A percentile compares a stretch with the other conserved stretches of the same genome.
Evolutionary conservation across 2,888 invertebrate species (phyloP).

Genomic region (Leptopterna dolabrata): DNA sequence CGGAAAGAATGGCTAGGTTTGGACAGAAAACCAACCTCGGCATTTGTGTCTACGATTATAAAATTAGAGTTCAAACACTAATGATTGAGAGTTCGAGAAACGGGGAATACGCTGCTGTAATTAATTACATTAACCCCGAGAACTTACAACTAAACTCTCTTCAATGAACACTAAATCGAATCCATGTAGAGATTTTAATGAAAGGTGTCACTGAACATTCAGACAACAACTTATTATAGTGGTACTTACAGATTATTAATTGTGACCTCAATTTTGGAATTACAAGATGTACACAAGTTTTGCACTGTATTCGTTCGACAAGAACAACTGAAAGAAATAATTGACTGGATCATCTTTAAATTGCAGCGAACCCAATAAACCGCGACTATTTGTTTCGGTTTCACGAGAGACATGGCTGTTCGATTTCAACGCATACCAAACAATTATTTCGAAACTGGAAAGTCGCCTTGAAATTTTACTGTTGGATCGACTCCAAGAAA

Average conservation of each 20-base stretch:
- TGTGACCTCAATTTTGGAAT: background rate
- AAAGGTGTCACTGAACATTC: background rate
- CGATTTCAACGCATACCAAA: background rate
- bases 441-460: background rate
- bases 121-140: background rate
- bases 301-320: background rate
- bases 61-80: background rate
- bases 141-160: slow-evolving; percentile 5
- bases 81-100: background rate
- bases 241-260: background rate
- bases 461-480: background rate
- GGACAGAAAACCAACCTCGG: background rate
- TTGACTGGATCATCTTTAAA: slow-evolving; percentile 13
- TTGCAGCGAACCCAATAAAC: background rate
- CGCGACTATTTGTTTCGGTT: background rate
- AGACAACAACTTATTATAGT: background rate
- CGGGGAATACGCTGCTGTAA: background rate
- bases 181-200: background rate
- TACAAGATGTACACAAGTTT: background rate
- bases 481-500: background rate
- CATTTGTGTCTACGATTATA: background rate
- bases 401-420: background rate
- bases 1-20: background rate
- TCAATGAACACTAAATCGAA: background rate
- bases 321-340: slow-evolving; percentile 16